Evolutionary conservation across 1,140 invertebrate species (phyloP).

Genomic region (Drosophila jambulina): DNA sequence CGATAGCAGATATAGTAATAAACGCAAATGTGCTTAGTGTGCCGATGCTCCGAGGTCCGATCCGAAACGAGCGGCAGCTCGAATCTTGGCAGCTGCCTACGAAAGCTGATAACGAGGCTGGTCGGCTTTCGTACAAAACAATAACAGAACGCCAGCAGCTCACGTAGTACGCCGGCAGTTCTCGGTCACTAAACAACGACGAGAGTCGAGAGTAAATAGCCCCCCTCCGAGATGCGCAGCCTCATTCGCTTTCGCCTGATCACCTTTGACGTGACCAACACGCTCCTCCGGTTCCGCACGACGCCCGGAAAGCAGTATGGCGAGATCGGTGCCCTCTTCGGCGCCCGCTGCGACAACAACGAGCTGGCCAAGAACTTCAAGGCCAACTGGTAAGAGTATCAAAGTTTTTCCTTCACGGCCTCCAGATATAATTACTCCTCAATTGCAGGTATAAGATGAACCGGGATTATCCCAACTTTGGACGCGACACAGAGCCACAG

Average conservation of each 20-base stretch:
- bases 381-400: slow-evolving; percentile 86
- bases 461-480: slow-evolving; percentile 92
- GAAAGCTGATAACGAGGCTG: slow-evolving; percentile 29
- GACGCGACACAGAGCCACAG: slow-evolving; percentile 86
- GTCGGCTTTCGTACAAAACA: slow-evolving; percentile 49
- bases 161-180: slow-evolving; percentile 51
- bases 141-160: slow-evolving; percentile 45
- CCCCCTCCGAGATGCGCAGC: slow-evolving; percentile 74
- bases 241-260: slow-evolving; percentile 87
- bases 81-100: slow-evolving; percentile 33
- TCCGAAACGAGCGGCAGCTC: slow-evolving; percentile 20
- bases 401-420: rapidly evolving
- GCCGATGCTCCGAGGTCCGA: slow-evolving; percentile 20
- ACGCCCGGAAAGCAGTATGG: slow-evolving; percentile 91
- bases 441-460: slow-evolving; percentile 86
- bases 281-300: slow-evolving; percentile 90
- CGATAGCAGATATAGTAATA: slow-evolving; percentile 8
- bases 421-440: not conserved
- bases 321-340: slow-evolving; percentile 89
- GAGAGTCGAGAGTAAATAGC: slow-evolving; percentile 8
- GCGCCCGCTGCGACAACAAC: slow-evolving; percentile 87
- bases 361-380: slow-evolving; percentile 88
- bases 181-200: slow-evolving; percentile 28
- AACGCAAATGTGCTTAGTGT: slow-evolving; percentile 1
- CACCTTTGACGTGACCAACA: slow-evolving; percentile 95